Percentiles rank a stretch among this genome's conserved stretches.
Evolutionary conservation across 2,888 invertebrate genomes (phyloP).

Genomic region (Allygus modestus): DNA sequence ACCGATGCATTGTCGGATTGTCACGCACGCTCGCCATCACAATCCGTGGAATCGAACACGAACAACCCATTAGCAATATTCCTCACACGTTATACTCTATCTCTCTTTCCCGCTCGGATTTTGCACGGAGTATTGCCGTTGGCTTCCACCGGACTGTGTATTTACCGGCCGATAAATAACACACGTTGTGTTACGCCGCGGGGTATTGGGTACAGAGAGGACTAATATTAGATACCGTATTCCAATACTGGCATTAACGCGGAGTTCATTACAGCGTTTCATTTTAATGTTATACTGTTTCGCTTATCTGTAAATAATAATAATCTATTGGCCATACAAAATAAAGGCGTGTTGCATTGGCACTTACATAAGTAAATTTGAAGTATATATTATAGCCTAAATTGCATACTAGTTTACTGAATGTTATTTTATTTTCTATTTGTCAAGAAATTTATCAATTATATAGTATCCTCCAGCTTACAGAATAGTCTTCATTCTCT

Average conservation of each 20-base stretch:
- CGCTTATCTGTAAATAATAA: neutral
- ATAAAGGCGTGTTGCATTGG: too few relatives aligned
- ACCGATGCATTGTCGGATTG: constrained; percentile 18
- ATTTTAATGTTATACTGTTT: neutral
- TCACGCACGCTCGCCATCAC: constrained; percentile 17
- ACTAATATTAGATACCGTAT: constrained; percentile 11
- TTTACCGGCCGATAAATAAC: constrained; percentile 22
- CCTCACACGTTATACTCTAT: constrained; percentile 26
- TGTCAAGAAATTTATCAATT: too few relatives aligned
- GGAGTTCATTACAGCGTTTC: neutral
- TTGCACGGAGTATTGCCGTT: constrained; percentile 4
- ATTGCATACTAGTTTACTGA: too few relatives aligned
- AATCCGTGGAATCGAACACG: constrained; percentile 21
- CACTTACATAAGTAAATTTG: too few relatives aligned
- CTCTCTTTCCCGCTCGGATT: constrained; percentile 7
- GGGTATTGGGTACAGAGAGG: neutral
- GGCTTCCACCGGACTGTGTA: constrained; percentile 20
- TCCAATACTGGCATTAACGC: neutral
- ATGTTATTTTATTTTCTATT: too few relatives aligned
- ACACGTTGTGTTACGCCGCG: neutral
- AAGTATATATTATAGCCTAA: too few relatives aligned
- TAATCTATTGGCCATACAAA: too few relatives aligned
- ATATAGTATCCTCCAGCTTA: too few relatives aligned
- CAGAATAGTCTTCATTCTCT: too few relatives aligned
- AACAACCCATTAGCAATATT: constrained; percentile 15